Evolutionary conservation across 2,113 vertebrate genomes (phyloP).

Genomic region (Pelusios castaneus): DNA sequence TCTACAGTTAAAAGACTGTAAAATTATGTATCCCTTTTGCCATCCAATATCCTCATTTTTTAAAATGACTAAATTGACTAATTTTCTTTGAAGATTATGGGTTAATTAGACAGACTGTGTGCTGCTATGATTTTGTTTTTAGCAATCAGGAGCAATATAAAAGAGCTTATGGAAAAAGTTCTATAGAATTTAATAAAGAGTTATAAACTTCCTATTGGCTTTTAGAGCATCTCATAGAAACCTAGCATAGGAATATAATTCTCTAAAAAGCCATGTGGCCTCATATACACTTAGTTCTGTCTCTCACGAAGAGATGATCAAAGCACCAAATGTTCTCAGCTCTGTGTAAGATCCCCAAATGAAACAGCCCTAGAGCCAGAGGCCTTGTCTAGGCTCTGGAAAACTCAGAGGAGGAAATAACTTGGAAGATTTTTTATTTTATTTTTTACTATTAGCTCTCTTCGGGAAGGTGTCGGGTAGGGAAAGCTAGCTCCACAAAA

Average conservation of each 20-base stretch:
- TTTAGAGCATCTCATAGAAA: neutral
- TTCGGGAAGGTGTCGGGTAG: neutral
- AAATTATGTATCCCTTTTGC: neutral
- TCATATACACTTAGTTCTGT: neutral
- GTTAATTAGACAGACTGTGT: neutral
- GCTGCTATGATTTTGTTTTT: neutral
- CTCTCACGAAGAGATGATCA: neutral
- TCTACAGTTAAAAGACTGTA: neutral
- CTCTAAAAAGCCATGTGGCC: neutral
- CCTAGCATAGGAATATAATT: neutral
- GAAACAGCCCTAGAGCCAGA: neutral
- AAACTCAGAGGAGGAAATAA: neutral
- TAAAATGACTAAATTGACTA: neutral
- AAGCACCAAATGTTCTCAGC: neutral
- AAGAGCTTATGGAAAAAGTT: neutral
- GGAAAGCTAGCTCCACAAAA: neutral
- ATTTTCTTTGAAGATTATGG: neutral
- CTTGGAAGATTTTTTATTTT: neutral
- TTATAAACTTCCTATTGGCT: neutral
- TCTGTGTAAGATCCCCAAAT: neutral
- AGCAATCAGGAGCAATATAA: neutral
- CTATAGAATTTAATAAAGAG: neutral
- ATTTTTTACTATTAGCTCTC: neutral
- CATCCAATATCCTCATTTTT: neutral
- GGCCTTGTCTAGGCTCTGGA: neutral